These are phyloP conservation scores for Glaucomys volans DNA, from an alignment of 2,113 vertebrate genomes.

Conservation along the genomic window DNA sequence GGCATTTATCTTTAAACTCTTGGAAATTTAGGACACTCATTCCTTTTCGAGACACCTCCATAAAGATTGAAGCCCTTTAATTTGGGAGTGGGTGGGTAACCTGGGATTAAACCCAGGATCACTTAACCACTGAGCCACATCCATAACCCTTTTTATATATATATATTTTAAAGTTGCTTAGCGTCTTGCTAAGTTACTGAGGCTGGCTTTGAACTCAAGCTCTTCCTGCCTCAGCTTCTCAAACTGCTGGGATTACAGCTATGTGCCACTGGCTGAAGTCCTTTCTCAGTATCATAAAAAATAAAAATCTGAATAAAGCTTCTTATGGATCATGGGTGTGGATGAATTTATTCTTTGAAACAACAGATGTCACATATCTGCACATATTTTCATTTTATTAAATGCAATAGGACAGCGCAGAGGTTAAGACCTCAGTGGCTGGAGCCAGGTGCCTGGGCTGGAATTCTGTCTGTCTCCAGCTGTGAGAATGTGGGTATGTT, in stretches of 20 bases:
- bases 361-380: neutral
- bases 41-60: neutral
- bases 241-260: no score
- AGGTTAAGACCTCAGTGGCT: neutral
- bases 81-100: no score
- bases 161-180: no score
- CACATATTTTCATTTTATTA: neutral
- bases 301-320: constrained; percentile 17
- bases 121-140: no score
- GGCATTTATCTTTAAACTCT: neutral
- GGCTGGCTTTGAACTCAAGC: no score
- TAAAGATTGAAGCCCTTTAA: neutral
- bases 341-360: constrained; percentile 1
- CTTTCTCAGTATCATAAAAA: neutral
- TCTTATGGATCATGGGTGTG: neutral
- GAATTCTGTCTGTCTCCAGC: neutral
- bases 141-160: no score
- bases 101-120: no score
- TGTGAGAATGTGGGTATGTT: neutral
- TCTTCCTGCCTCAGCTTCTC: no score
- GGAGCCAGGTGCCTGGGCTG: neutral
- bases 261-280: neutral
- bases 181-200: no score
- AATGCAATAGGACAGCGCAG: neutral
- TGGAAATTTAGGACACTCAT: neutral